Base-by-base conservation (phyloP, 2,888 invertebrate species). In the Nasonovia ribisnigri region DNA sequence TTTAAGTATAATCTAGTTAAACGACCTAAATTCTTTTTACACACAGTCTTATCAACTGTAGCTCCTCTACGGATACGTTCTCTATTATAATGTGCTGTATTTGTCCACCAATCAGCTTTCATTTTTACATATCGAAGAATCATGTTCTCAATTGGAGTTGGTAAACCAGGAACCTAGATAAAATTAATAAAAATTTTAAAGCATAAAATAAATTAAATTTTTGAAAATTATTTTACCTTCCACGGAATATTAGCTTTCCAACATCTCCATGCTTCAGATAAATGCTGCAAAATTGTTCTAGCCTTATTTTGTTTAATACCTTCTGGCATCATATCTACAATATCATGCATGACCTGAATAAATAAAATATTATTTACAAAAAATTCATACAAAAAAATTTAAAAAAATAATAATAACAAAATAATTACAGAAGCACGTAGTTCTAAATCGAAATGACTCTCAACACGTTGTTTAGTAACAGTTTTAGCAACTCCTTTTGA, bases 81-180 rank as follows among this genome's bases (percentile, higher is more conserved):
- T 86, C 99, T 97, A 96, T 99, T 99, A 96, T 99, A 99, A 96
- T 99, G 99, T 0, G 99, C 99, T 0, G 99, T 99, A 96, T 99
- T 99, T 0, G 99, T 99, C 99, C 99, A 99, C 99, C 99, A 99
- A 96, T 99, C 99, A 0, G 99, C 99, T 96, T 99, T 99, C 98
- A 99, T 99, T 96, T 99, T 99, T 26, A 99, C 99, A 96, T 99
- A 99, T 67, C 99, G 97, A 94, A 99, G 97, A 95, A 99, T 99
- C 99, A 99, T 99, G 96, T 99, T 99, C 96, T 99, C 99, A 95
- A 99, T 99, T 0, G 99, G 99, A 57, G 99, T 99, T 0, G 99
- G 99, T 11, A 99, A 96, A 8, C 99, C 99, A 3, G 99, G 99
- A 4, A 99, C 98, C 97, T 97, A 91, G n/a, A 94, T 94, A 93